Evolutionary conservation across 2,888 invertebrate species (phyloP).

Genomic region (Parnassius apollo): DNA sequence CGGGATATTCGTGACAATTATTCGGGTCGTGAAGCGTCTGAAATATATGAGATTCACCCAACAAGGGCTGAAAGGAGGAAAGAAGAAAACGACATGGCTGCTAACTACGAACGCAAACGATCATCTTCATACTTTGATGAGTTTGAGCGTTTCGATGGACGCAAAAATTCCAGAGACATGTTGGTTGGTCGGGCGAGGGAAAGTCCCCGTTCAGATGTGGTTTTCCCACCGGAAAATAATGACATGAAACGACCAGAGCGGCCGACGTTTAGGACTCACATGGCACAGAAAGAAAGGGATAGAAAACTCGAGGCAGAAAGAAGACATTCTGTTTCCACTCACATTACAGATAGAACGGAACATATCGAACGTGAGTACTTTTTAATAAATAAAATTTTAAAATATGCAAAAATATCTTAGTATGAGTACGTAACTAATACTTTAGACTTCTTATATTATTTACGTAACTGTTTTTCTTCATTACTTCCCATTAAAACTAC

Average conservation of each 20-base stretch:
- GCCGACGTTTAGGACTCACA: slow-evolving; percentile 87
- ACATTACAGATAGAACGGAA: slow-evolving; percentile 85
- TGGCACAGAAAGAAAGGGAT: slow-evolving; percentile 84
- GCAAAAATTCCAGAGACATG: slow-evolving; percentile 77
- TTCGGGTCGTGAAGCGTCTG: slow-evolving; percentile 70
- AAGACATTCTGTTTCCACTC: slow-evolving; percentile 87
- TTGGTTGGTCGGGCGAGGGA: slow-evolving; percentile 70
- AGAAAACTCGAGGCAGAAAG: slow-evolving; percentile 85
- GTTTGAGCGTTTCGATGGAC: slow-evolving; percentile 70
- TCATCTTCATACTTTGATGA: slow-evolving; percentile 67
- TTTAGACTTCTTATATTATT: too few relatives aligned
- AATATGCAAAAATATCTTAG: background rate
- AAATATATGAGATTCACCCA: slow-evolving; percentile 73
- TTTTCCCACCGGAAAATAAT: slow-evolving; percentile 55
- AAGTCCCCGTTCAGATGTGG: slow-evolving; percentile 67
- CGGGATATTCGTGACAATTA: slow-evolving; percentile 63
- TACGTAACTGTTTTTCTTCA: too few relatives aligned
- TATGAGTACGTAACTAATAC: too few relatives aligned
- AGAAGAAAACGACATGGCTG: slow-evolving; percentile 63
- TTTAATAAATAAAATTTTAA: background rate
- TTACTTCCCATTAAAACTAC: too few relatives aligned
- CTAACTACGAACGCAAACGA: slow-evolving; percentile 60
- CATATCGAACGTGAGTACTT: slow-evolving; percentile 71
- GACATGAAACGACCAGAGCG: slow-evolving; percentile 72
- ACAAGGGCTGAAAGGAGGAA: slow-evolving; percentile 59